phyloP scores from a whole-genome alignment of 1,140 invertebrate genomes.

The Calliphora vicina region DNA sequence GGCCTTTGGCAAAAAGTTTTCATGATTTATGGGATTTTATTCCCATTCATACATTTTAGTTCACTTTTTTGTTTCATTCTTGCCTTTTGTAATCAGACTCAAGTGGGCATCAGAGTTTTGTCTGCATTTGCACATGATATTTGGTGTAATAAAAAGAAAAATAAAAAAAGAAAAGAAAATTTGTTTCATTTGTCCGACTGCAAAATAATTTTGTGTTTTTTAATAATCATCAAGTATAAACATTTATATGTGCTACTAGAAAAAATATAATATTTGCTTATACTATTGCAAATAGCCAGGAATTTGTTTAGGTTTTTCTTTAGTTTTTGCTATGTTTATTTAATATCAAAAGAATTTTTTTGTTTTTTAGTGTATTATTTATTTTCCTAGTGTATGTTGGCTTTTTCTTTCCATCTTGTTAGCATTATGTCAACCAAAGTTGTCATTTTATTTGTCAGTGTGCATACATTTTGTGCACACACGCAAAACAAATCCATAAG shows the following conservation, averaged over 20 bases:
- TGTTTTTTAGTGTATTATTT: not conserved
- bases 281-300: not conserved
- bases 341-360: not conserved
- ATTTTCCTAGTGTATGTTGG: not conserved
- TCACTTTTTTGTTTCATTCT: not conserved
- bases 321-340: not conserved
- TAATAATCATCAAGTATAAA: not conserved
- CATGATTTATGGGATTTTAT: conserved; percentile 21
- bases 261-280: not conserved
- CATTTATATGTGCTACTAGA: not conserved
- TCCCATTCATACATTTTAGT: conserved; percentile 8
- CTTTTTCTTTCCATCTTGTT: conserved; percentile 10
- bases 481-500: not conserved
- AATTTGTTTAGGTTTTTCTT: not conserved
- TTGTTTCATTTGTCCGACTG: not conserved
- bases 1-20: conserved; percentile 22
- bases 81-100: not conserved
- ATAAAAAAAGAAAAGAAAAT: not conserved
- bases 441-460: conserved; percentile 9
- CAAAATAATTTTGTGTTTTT: conserved; percentile 7
- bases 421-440: conserved; percentile 24
- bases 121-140: not conserved
- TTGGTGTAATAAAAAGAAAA: not conserved
- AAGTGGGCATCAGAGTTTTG: not conserved
- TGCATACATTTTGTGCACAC: not conserved